phyloP scores from a whole-genome alignment of 2,888 invertebrate species.

The Acanthosepion esculentum region DNA sequence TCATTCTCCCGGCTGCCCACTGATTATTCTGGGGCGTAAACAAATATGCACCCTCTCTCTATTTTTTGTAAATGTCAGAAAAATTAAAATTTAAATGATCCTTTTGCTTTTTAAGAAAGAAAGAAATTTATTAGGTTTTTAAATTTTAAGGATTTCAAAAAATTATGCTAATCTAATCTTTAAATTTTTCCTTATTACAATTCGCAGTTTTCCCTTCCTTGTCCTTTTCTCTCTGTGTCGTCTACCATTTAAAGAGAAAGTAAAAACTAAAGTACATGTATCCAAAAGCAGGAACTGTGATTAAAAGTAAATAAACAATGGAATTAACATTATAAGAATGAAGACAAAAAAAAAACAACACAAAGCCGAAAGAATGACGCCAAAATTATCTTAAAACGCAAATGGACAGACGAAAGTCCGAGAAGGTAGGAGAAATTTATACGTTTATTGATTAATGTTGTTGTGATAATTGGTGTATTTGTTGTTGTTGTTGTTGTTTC shows the following conservation, averaged over 20 bases:
- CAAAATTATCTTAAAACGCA: neutral
- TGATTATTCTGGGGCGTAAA: no score
- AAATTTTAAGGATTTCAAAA: no score
- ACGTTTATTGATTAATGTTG: neutral
- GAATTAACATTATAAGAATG: neutral
- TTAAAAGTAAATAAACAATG: neutral
- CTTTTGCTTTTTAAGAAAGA: no score
- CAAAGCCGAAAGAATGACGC: neutral
- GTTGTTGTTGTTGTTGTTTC: neutral
- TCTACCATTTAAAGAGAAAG: no score
- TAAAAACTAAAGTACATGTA: no score
- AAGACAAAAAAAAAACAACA: neutral
- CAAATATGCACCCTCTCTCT: no score
- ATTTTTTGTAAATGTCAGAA: no score
- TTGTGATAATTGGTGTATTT: neutral
- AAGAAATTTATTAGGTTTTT: no score
- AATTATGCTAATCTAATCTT: neutral
- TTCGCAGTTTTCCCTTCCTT: neutral
- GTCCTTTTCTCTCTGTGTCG: neutral
- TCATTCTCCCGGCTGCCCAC: no score
- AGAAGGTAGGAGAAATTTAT: neutral
- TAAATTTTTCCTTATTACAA: neutral
- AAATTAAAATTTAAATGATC: no score
- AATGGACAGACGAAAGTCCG: neutral
- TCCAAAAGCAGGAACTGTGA: neutral